phyloP scores from a whole-genome alignment of 2,113 vertebrate genomes.

The Stegostoma tigrinum region DNA sequence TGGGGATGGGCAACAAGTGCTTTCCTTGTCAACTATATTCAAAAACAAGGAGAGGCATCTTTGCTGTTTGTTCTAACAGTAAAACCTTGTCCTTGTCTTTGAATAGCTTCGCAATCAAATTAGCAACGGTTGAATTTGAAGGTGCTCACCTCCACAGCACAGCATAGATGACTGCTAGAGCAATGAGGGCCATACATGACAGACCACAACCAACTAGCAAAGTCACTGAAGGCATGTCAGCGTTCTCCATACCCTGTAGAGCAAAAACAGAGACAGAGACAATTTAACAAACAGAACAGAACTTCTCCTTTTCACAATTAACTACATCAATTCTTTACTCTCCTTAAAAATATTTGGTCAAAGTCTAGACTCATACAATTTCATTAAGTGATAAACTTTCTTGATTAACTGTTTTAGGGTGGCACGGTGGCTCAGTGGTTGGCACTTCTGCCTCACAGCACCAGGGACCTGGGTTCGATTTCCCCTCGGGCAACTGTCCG shows the following conservation, averaged over 20 bases:
- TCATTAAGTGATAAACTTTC: neutral
- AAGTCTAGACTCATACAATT: neutral
- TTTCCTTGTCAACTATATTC: neutral
- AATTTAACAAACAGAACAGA: slow-evolving; percentile 25
- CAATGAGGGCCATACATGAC: slow-evolving; percentile 93
- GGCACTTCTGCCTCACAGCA: no score
- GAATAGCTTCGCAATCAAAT: neutral
- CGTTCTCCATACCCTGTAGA: slow-evolving; percentile 92
- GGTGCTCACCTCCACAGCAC: slow-evolving; percentile 87
- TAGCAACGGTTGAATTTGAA: slow-evolving; percentile 34
- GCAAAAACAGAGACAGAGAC: slow-evolving; percentile 48
- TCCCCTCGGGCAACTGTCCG: no score
- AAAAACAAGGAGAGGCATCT: neutral
- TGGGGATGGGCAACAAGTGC: neutral
- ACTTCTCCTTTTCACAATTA: neutral
- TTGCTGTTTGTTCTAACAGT: neutral
- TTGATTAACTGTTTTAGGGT: no score
- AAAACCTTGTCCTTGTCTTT: no score
- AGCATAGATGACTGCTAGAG: slow-evolving; percentile 88
- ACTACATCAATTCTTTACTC: neutral
- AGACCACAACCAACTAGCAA: slow-evolving; percentile 97
- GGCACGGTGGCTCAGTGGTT: no score
- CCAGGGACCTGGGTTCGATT: no score
- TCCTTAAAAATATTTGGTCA: neutral
- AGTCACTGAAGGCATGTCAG: slow-evolving; percentile 94